These are phyloP conservation scores for Phrixothrix hirtus DNA, from an alignment of 2,888 invertebrate species.

Conservation along the genomic window DNA sequence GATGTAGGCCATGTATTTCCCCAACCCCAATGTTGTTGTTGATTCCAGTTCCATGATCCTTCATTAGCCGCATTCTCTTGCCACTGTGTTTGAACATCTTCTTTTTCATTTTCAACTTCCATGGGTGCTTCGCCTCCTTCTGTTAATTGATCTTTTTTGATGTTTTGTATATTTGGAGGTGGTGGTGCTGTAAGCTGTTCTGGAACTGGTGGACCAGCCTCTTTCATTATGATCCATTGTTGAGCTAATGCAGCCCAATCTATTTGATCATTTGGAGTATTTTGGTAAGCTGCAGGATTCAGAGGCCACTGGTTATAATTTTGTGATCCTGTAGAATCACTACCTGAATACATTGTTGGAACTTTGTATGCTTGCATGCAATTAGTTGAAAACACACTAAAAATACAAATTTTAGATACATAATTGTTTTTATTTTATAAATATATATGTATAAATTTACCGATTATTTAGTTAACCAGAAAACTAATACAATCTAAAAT, in stretches of 20 bases:
- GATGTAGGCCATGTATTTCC: slow-evolving; percentile 52
- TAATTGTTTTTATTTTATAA: too few species aligned
- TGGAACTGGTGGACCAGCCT: slow-evolving; percentile 61
- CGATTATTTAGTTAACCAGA: too few species aligned
- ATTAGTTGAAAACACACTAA: background rate
- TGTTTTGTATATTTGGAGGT: slow-evolving; percentile 50
- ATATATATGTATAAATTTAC: too few species aligned
- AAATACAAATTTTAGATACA: too few species aligned
- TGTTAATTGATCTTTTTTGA: slow-evolving; percentile 52
- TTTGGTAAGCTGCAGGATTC: slow-evolving; percentile 80
- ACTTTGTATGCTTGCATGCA: background rate
- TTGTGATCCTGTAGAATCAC: slow-evolving; percentile 60
- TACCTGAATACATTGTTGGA: slow-evolving; percentile 61
- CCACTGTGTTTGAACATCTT: slow-evolving; percentile 56
- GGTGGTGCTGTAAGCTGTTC: slow-evolving; percentile 66
- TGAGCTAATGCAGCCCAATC: slow-evolving; percentile 97
- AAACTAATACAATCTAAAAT: too few species aligned
- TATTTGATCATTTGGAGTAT: slow-evolving; percentile 82
- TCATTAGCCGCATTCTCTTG: slow-evolving; percentile 34
- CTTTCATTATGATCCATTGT: slow-evolving; percentile 97
- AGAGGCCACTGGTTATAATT: slow-evolving; percentile 79
- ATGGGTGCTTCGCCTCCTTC: slow-evolving; percentile 86
- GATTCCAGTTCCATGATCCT: slow-evolving; percentile 48
- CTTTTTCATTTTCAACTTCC: slow-evolving; percentile 81
- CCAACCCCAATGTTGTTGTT: slow-evolving; percentile 57